Evolutionary conservation across 2,888 invertebrate species (phyloP).

Genomic region (Pseudanteris insignis): DNA sequence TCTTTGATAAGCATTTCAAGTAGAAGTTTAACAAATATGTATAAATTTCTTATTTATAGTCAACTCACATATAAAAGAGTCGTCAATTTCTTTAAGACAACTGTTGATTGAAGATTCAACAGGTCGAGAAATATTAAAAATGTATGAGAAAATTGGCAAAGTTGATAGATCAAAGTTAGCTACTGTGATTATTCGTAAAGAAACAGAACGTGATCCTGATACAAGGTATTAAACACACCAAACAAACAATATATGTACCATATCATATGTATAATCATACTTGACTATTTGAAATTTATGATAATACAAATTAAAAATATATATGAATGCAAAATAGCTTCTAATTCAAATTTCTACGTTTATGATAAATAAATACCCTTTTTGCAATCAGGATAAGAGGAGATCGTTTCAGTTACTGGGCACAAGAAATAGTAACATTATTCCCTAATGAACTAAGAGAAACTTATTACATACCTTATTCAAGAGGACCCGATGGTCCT

Average conservation of each 20-base stretch:
- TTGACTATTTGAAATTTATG: too few relatives aligned
- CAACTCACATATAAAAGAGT: conserved; percentile 15
- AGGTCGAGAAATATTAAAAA: conserved; percentile 40
- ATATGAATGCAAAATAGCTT: too few relatives aligned
- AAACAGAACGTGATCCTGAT: conserved; percentile 38
- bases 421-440: conserved; percentile 40
- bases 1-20: too few relatives aligned
- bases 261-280: too few relatives aligned
- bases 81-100: conserved; percentile 21
- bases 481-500: conserved; percentile 39
- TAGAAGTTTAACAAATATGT: too few relatives aligned
- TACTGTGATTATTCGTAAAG: conserved; percentile 38
- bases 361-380: neutral
- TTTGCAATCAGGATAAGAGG: conserved; percentile 23
- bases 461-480: conserved; percentile 40
- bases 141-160: conserved; percentile 43
- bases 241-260: too few relatives aligned
- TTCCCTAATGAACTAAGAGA: conserved; percentile 38
- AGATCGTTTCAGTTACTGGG: conserved; percentile 40
- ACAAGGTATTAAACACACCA: conserved; percentile 35
- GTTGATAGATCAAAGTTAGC: conserved; percentile 37
- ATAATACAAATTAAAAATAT: neutral
- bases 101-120: conserved; percentile 37
- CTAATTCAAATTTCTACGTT: too few relatives aligned
- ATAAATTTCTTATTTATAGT: conserved; percentile 8